Conservation (phyloP, 2,113 vertebrate genomes). For the Oncorhynchus nerka region DNA sequence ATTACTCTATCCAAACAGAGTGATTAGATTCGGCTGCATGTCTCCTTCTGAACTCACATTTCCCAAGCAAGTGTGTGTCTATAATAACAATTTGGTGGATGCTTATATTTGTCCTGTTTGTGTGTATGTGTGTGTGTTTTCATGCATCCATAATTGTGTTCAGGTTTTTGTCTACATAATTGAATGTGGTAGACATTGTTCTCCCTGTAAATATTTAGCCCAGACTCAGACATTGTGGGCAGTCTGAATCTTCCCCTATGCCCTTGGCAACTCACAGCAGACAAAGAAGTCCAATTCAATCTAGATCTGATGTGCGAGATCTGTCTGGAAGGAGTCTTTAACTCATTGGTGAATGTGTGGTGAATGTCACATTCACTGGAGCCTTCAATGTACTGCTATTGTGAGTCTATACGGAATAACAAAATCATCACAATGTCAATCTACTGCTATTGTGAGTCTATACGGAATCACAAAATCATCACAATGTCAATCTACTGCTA, state of each 20-base stretch:
- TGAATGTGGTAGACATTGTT: slow-evolving; percentile 4
- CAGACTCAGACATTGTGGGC: not conserved
- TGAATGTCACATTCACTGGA: too few relatives aligned
- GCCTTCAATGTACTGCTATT: too few relatives aligned
- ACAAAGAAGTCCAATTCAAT: not conserved
- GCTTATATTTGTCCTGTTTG: not conserved
- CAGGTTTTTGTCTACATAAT: not conserved
- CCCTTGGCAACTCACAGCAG: too few relatives aligned
- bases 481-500: too few relatives aligned
- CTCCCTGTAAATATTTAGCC: not conserved
- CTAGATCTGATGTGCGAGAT: not conserved
- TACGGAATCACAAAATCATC: too few relatives aligned
- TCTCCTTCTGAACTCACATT: slow-evolving; percentile 13
- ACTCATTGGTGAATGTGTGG: too few relatives aligned
- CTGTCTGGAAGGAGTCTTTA: not conserved
- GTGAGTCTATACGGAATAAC: too few relatives aligned
- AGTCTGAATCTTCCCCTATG: too few relatives aligned
- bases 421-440: too few relatives aligned
- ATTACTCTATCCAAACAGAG: slow-evolving; percentile 33
- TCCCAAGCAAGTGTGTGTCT: not conserved
- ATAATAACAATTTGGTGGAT: not conserved
- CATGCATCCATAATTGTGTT: not conserved
- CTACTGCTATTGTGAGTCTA: too few relatives aligned
- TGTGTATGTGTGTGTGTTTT: not conserved
- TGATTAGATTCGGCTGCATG: slow-evolving; percentile 44